Evolutionary conservation across 2,113 vertebrate genomes (phyloP).

Genomic region (Percina caprodes): DNA sequence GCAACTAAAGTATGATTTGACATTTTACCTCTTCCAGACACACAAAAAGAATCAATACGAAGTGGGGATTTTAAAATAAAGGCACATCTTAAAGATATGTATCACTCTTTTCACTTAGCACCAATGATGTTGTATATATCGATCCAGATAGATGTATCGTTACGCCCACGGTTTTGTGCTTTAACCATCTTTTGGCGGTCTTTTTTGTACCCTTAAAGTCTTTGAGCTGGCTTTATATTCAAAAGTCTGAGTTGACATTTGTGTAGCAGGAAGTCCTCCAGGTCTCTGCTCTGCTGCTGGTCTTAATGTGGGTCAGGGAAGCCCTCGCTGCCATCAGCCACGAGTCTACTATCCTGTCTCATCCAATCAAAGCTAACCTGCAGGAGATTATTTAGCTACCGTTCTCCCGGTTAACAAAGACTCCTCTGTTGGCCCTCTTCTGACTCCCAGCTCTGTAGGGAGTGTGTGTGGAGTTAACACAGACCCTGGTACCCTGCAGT

Average conservation of each 20-base stretch:
- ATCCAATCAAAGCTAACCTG: constrained; percentile 75
- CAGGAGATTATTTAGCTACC: constrained; percentile 58
- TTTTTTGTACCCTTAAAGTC: background rate
- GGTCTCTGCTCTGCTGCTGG: background rate
- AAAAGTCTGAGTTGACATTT: background rate
- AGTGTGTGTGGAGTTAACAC: background rate
- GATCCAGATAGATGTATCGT: too few species aligned
- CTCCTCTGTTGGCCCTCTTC: constrained; percentile 46
- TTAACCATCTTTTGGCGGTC: background rate
- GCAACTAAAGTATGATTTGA: too few species aligned
- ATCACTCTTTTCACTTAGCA: too few species aligned
- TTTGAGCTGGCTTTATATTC: background rate
- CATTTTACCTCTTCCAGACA: too few species aligned
- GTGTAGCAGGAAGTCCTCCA: background rate
- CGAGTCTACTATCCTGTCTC: constrained; percentile 56
- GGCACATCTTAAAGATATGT: too few species aligned
- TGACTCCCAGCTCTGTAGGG: constrained; percentile 46
- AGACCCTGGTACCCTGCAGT: constrained; percentile 25
- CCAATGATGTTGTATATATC: too few species aligned
- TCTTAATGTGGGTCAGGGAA: constrained; percentile 69
- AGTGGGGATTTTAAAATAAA: too few species aligned
- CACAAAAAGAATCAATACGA: too few species aligned
- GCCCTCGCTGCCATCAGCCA: constrained; percentile 21
- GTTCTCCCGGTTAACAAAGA: constrained; percentile 57
- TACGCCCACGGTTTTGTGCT: background rate